Base-by-base conservation (phyloP, 1,140 invertebrate species). In the Acyrthosiphon pisum region DNA sequence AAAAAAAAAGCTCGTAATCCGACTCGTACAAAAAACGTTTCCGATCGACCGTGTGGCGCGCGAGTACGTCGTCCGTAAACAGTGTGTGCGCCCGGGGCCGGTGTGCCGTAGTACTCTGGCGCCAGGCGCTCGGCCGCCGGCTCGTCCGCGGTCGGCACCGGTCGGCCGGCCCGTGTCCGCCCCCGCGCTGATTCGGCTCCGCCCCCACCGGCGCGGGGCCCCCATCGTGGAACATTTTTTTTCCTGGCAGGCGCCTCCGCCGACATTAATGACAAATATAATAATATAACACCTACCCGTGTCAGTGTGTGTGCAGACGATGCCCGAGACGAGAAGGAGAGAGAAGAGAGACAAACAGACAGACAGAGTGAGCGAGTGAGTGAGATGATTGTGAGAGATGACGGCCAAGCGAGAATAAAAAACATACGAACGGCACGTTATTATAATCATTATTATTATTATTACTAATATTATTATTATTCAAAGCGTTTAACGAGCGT, bases 281-380 rank as follows among this genome's bases (percentile, higher is more conserved):
- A 90, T 90, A 90, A 90, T 90, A 91, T 83, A 81, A 91, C 90
- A 91, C 90, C 90, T 91, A 91, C 60, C 90, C 35, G 90, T 46
- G 90, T 60, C 50, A 22, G 9, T 60, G 50, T 90, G 50, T 37
- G 50, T 90, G n/a, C 48, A 60, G 22, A 60, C 56, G 56, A 22
- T 23, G 56, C 0, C 22, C 22, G 56, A 68, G 60, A 68, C 60
- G 60, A 30, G 26, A 23, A 3, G 6, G 50, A 22, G 20, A 22
- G 41, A 41, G 41, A 41, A 41, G 20, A 20, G 50, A 53, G 18
- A 6, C 18, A 53, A 22, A 53, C 41, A 41, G 41, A 41, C 41
- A 41, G 2, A 6, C 18, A 53, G 50, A 53, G 46, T 48, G 20
- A 53, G 22, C 4, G 50, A 53, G 18, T 1, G 56, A 46, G 11